Base-by-base conservation (phyloP, 2,113 vertebrate species). In the Dasyprocta punctata region DNA sequence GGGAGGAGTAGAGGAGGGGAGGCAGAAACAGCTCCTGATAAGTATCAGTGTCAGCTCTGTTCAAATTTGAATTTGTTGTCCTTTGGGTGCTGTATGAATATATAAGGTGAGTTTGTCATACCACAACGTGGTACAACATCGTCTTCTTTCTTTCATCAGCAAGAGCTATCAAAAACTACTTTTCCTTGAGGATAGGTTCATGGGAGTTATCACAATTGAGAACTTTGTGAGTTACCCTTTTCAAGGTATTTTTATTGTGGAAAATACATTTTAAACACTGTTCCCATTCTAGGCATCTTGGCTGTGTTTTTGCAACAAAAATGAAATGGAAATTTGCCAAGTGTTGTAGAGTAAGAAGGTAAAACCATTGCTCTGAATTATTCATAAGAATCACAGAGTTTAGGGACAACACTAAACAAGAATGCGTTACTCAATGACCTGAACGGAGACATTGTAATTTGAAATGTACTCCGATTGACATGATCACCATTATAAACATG, bases 311-410 rank as follows among this genome's bases (percentile, higher is more conserved):
- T 94, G 81, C 38, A 88, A 87, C 12, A 95, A 94, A 89, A 97
- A 90, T 85, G 41, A 97, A 81, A 28, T 96, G 84, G 96, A 91
- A 96, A 93, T 47, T 84, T 89, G 71, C 96, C 94, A 91, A 93
- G 38, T 92, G 14, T 7, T 49, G 20, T 52, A 93, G 58, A 93
- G 67, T 89, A 94, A 95, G 20, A 90, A 95, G 60, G 78, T 78
- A 96, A 96, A 96, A 36, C 90, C 58, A 60, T 95, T 75, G 61
- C 30, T 96, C 44, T 96, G 89, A 95, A 93, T 98, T 97, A 97
- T 96, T 95, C 80, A 96, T 94, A 96, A 89, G 58, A 96, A 89
- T 90, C 69, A 41, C 61, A 84, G 44, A 95, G 86, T 84, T 92
- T 95, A 95, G 83, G 83, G 36, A 67, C 58, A 96, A 92, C 30